A percentile compares a stretch with the other conserved stretches of the same genome.
Evolutionary conservation across 2,888 invertebrate species (phyloP).

Genomic region (Molorchus minor): DNA sequence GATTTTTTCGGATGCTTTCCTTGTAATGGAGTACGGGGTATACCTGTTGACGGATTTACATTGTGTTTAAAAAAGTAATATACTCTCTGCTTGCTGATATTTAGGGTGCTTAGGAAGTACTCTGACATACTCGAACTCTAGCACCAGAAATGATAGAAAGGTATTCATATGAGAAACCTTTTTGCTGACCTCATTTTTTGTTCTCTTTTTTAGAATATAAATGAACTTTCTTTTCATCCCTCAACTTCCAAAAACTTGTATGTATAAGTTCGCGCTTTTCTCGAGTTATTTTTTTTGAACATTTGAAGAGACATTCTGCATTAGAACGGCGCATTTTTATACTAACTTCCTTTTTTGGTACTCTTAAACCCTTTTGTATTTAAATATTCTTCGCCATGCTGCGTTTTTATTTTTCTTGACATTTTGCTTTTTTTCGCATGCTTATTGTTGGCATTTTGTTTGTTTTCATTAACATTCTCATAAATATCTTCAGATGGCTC

Average conservation of each 20-base stretch:
- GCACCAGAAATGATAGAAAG: slow-evolving; percentile 11
- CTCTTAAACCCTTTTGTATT: background rate
- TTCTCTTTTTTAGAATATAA: slow-evolving; percentile 13
- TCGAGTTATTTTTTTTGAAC: background rate
- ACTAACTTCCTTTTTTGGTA: background rate
- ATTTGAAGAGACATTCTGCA: background rate
- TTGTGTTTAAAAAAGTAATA: slow-evolving; percentile 9
- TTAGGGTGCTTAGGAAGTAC: slow-evolving; percentile 5
- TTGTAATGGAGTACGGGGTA: background rate
- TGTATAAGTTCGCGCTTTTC: background rate
- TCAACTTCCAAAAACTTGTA: background rate
- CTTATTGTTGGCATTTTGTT: no score
- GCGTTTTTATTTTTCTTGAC: background rate
- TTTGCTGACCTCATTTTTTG: slow-evolving; percentile 5
- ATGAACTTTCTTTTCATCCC: slow-evolving; percentile 5
- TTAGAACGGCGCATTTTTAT: background rate
- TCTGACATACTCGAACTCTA: slow-evolving; percentile 11
- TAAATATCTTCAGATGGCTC: no score
- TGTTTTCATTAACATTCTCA: no score
- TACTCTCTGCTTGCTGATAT: slow-evolving; percentile 17
- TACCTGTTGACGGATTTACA: background rate
- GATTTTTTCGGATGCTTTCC: slow-evolving; percentile 10
- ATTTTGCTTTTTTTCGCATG: no score
- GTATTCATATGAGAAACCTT: slow-evolving; percentile 5
- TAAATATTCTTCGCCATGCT: background rate